Evolutionary conservation across 1,140 invertebrate species (phyloP).

Genomic region (Brachionus manjavacas): DNA sequence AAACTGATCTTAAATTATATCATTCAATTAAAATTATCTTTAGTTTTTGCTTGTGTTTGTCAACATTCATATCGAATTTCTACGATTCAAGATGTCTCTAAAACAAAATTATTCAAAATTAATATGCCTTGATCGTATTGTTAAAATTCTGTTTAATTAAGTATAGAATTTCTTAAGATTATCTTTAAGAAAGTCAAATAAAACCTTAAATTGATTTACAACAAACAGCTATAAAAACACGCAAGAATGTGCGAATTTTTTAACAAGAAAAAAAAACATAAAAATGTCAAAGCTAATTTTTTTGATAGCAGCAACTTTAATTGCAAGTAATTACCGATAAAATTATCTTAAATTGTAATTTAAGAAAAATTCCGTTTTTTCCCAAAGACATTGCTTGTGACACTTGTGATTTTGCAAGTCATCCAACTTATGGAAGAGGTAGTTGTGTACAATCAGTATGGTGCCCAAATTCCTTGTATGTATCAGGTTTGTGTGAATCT

Average conservation of each 20-base stretch:
- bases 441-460: neutral
- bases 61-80: neutral
- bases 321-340: neutral
- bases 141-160: neutral
- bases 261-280: neutral
- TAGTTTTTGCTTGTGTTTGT: no score
- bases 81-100: neutral
- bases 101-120: neutral
- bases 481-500: slow-evolving; percentile 24
- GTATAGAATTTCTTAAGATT: neutral
- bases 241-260: neutral
- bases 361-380: neutral
- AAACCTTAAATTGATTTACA: neutral
- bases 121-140: neutral
- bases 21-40: no score
- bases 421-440: slow-evolving; percentile 22
- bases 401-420: neutral
- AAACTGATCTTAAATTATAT: no score
- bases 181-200: neutral
- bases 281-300: neutral
- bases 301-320: neutral
- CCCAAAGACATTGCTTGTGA: neutral
- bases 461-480: slow-evolving; percentile 20
- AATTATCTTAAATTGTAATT: no score
- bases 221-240: neutral